Base-by-base conservation (phyloP, 2,113 vertebrate genomes). In the Lasiurus borealis region DNA sequence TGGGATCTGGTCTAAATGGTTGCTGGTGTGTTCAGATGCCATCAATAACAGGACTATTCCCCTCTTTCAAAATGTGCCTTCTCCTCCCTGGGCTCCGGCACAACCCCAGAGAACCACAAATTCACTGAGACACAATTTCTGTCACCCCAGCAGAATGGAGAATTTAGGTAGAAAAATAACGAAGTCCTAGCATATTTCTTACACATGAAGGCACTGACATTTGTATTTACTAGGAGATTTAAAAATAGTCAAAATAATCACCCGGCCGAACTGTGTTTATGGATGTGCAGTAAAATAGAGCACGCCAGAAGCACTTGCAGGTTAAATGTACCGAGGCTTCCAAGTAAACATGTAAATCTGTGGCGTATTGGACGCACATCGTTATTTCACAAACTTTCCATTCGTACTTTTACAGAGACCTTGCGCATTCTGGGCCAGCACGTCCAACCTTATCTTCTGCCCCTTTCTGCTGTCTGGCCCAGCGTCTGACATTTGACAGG, bases 211-310 rank as follows among this genome's bases (percentile, higher is more conserved):
- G 36, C 73, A 85, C 15, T 59, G n/a, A 62, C 31, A 68, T 66
- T 66, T 85, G 15, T 34, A 73, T 62, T 27, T 68, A 48, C 50
- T 81, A 85, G 73, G 27, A 78, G 46, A 73, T 66, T 84, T 84
- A 54, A 62, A 93, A 73, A 73, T n/a, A 84, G 75, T 72, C 46
- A 88, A 72, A 90, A 59, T 82, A 46, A 72, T 34, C 80, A 91
- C 10, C 27, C 31, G 59, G 54, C 11, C 57, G 48, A 78, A 82
- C 10, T 29, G 8, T 31, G 31, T 54, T 78, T 88, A 80, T 36
- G 50, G 50, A 68, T 44, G 23, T 52, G 2, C 21, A 85, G 8
- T 48, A 34, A 89, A 83, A 64, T 44, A 85, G 23, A 80, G 27
- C 66, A 68, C 59, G 14, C 27, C 27, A 57, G 18, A 68, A 89